Evolutionary conservation across 1,140 invertebrate genomes (phyloP), one percentile per base, ranked within the genome.

Genomic region (Leptonema lineaticorne): DNA sequence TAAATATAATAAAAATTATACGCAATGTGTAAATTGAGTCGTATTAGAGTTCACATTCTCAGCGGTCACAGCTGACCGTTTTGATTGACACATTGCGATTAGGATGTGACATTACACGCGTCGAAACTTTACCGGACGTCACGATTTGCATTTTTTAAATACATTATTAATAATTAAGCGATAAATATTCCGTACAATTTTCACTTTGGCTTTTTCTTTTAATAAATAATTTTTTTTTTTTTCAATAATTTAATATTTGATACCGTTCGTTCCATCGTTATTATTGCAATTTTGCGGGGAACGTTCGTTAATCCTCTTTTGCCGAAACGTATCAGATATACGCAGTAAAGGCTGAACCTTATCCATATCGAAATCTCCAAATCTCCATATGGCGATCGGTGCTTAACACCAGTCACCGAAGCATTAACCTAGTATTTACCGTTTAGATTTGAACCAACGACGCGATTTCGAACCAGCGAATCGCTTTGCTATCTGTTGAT

Each of bases 31-130:
- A 11, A 11, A 11, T 33, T 6, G 5, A 6, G 30, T 33, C 30
- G 30, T 33, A 6, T 11, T n/a, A 41, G 2, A 41, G 37, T 41
- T 14, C 9, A 11, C 9, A 41, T 41, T 14, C 37, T 41, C 37
- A 41, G n/a, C n/a, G n/a, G n/a, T n/a, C n/a, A n/a, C n/a, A n/a
- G n/a, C n/a, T n/a, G n/a, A 24, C 3, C 1, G 1, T 53, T 53
- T 29, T 63, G 69, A 70, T 67, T 70, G 69, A 70, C 69, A 27
- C 20, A 9, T 18, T 16, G 64, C 65, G 68, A 69, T 69, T 69
- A 64, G 2, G 9, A 30, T 56, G 50, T 66, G 65, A 63, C 69
- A 63, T 57, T 67, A 37, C 64, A 63, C 64, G 69, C 64, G 60
- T 11, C 69, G 26, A 63, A 57, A 20, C 59, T 58, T 58, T 30